Percentiles rank a stretch among this genome's conserved stretches.
phyloP scores from a whole-genome alignment of 2,113 vertebrate species.

The Paedocypris sp. region DNA sequence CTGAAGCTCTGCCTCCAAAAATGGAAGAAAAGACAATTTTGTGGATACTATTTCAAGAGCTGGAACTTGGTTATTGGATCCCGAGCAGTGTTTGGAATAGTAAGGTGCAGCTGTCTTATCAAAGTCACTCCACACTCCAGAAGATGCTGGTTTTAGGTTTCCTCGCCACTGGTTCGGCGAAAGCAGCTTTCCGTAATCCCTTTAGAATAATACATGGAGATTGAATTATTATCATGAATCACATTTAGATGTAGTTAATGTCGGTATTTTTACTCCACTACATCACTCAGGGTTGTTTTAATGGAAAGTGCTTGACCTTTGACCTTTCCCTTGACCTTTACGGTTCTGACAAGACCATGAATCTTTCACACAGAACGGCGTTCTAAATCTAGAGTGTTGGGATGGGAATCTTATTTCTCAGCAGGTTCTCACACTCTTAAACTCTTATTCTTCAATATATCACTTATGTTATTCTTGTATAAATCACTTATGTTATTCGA shows the following conservation, averaged over 20 bases:
- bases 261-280: too few relatives aligned
- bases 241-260: too few relatives aligned
- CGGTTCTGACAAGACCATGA: not conserved
- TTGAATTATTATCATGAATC: too few relatives aligned
- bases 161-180: too few relatives aligned
- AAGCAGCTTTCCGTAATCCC: too few relatives aligned
- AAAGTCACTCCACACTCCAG: too few relatives aligned
- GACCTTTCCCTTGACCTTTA: slow-evolving; percentile 14
- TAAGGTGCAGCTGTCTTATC: slow-evolving; percentile 71
- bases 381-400: slow-evolving; percentile 43
- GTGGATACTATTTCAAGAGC: slow-evolving; percentile 56
- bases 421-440: slow-evolving; percentile 39
- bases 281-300: not conserved
- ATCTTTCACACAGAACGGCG: slow-evolving; percentile 15
- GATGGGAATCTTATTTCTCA: slow-evolving; percentile 30
- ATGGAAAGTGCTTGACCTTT: slow-evolving; percentile 3
- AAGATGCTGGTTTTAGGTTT: too few relatives aligned
- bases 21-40: slow-evolving; percentile 54
- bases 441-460: too few relatives aligned
- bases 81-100: slow-evolving; percentile 30
- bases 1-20: slow-evolving; percentile 43
- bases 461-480: too few relatives aligned
- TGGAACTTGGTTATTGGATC: slow-evolving; percentile 55
- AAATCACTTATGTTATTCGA: too few relatives aligned
- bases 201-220: too few relatives aligned